Evolutionary conservation across 2,113 vertebrate species (phyloP).

Genomic region (Takifugu bimaculatus): DNA sequence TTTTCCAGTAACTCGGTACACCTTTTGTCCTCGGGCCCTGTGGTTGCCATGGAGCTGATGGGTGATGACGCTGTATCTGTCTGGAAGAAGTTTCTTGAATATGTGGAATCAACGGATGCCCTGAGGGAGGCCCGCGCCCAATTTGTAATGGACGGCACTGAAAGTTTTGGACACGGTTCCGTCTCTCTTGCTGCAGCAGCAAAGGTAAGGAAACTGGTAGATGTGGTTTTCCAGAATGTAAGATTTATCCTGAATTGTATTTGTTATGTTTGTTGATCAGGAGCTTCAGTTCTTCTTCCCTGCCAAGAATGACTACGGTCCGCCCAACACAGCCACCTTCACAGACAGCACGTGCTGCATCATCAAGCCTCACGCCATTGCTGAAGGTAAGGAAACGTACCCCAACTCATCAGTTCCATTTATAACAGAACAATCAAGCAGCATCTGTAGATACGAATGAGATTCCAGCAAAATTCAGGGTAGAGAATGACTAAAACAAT

Average conservation of each 20-base stretch:
- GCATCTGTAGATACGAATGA: too few relatives aligned
- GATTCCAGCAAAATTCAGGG: too few relatives aligned
- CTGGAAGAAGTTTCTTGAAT: constrained; percentile 84
- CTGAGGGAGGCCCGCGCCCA: constrained; percentile 76
- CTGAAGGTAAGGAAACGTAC: constrained; percentile 74
- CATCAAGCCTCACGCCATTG: constrained; percentile 89
- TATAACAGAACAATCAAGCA: too few relatives aligned
- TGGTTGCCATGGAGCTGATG: constrained; percentile 91
- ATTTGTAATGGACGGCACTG: constrained; percentile 81
- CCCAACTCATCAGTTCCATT: too few relatives aligned
- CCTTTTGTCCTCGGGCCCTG: constrained; percentile 83
- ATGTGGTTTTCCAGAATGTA: neutral
- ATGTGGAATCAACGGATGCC: constrained; percentile 75
- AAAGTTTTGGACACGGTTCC: constrained; percentile 84
- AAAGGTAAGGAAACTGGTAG: constrained; percentile 75
- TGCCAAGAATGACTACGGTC: constrained; percentile 82
- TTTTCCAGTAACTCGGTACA: constrained; percentile 83
- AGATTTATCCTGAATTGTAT: too few relatives aligned
- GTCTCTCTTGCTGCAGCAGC: constrained; percentile 87
- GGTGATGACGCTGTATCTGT: constrained; percentile 85
- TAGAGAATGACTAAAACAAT: too few relatives aligned
- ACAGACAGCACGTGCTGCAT: constrained; percentile 86
- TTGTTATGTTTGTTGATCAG: constrained; percentile 62
- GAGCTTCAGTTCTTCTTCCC: constrained; percentile 96
- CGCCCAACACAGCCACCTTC: constrained; percentile 81